Percentiles rank a stretch among this genome's conserved stretches.
Conservation (phyloP, 2,888 invertebrate species). For the Melinaea menophilus region DNA sequence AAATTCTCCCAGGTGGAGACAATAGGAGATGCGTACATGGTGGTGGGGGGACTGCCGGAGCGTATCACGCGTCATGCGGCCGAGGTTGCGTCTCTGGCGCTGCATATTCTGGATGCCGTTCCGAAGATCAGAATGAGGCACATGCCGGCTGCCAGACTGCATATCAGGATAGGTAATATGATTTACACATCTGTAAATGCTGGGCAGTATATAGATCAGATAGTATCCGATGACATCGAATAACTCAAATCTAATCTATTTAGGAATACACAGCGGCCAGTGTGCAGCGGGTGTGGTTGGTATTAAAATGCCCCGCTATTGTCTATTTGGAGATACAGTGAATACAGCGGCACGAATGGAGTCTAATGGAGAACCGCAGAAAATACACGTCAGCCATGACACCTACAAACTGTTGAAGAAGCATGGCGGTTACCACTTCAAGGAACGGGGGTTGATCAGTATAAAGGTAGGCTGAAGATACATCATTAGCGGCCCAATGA, state of each 20-base stretch:
- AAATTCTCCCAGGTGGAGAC: conserved; percentile 81
- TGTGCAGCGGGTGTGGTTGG: conserved; percentile 92
- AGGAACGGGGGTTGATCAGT: conserved; percentile 84
- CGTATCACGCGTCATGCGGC: conserved; percentile 86
- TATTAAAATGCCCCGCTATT: conserved; percentile 89
- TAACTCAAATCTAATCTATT: too few relatives aligned
- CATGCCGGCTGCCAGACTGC: conserved; percentile 81
- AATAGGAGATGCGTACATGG: conserved; percentile 90
- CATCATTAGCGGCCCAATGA: too few relatives aligned
- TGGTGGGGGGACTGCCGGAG: conserved; percentile 86
- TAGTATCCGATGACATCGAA: too few relatives aligned
- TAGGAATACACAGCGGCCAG: conserved; percentile 78
- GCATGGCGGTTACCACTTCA: conserved; percentile 84
- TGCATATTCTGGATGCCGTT: conserved; percentile 84
- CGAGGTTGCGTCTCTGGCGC: conserved; percentile 87
- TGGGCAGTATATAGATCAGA: too few relatives aligned
- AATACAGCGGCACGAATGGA: conserved; percentile 91
- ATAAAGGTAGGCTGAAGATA: conserved; percentile 79
- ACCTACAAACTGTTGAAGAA: conserved; percentile 82
- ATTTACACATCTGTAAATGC: too few relatives aligned
- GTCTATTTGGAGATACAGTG: conserved; percentile 90
- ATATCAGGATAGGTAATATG: conserved; percentile 82
- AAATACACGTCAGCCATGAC: conserved; percentile 86
- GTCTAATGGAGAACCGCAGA: conserved; percentile 84
- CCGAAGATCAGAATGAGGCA: conserved; percentile 83